Conservation (phyloP, 1,140 invertebrate genomes). For the Chironomus tepperi region DNA sequence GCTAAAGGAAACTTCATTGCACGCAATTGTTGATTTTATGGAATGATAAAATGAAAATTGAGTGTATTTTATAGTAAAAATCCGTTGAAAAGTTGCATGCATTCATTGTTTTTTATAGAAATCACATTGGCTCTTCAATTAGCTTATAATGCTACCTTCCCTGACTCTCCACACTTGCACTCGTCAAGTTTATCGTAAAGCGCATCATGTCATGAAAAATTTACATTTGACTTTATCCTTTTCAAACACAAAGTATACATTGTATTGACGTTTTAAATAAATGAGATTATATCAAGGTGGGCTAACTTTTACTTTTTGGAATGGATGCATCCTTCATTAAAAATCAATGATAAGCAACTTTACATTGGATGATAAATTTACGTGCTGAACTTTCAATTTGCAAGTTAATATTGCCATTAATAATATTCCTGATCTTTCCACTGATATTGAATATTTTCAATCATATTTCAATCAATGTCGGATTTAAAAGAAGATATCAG, state of each 20-base stretch:
- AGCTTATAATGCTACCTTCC: background rate
- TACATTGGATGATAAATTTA: no score
- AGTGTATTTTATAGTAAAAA: background rate
- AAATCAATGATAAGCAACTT: no score
- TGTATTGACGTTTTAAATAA: background rate
- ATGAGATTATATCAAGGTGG: background rate
- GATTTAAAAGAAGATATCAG: no score
- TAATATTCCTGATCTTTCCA: no score
- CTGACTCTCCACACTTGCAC: no score
- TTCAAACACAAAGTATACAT: no score
- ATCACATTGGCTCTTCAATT: background rate
- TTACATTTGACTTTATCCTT: background rate
- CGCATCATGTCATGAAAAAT: slow-evolving; percentile 12
- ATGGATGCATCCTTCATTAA: no score
- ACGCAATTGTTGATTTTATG: slow-evolving; percentile 7
- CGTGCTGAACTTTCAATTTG: no score
- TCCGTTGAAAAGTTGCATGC: background rate
- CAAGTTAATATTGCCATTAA: no score
- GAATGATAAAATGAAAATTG: slow-evolving; percentile 17
- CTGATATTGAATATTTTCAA: no score
- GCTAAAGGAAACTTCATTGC: background rate
- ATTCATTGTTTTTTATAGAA: background rate
- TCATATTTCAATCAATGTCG: no score
- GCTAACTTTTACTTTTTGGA: no score
- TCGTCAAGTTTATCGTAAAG: slow-evolving; percentile 3